Evolutionary conservation across 2,888 invertebrate species (phyloP), one percentile per base, ranked within the genome.

Genomic region (Busseola fusca): DNA sequence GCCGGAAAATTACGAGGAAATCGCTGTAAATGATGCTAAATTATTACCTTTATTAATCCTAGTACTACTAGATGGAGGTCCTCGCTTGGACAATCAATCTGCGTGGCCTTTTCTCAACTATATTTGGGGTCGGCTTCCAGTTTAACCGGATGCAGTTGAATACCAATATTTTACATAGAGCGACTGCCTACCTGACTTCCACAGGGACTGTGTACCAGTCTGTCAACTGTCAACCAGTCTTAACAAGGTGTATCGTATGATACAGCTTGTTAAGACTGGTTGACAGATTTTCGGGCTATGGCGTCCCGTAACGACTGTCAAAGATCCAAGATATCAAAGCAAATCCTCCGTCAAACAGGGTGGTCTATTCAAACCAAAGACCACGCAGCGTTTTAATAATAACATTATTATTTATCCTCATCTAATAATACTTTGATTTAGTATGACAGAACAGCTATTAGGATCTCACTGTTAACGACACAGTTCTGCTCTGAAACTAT

Each of bases 361-460:
- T 67, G 60, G 69, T 52, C 71, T 70, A 56, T 63, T 82, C 48
- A 82, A 59, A 65, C 12, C n/a, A 14, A 16, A 48, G 54, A 66
- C 54, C 78, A 64, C 60, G 71, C 64, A 45, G 27, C 18, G 72
- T 45, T 76, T 70, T 70, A 81, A 64, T 77, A 77, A 81, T 77
- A 69, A 40, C 78, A 14, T 64, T 64, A 82, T 78, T 52, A 72
- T 82, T 72, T 37, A 78, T 72, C 30, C 16, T 63, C 18, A 45
- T 25, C 67, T 80, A 80, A 74, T 66, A 80, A 72, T 82, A 78
- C 64, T 54, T 82, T 78, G 77, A 78, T 82, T 71, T 78, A 78
- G 21, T 82, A 58, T 72, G 64, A 78, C 72, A 78, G 60, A 54
- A 77, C 9, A 37, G 62, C 65, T 65, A 72, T 82, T 71, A 78